A percentile compares a stretch with the other conserved stretches of the same genome.
These are phyloP conservation scores for Nixonia krombeini DNA, from an alignment of 1,140 invertebrate species.

Conservation along the genomic window DNA sequence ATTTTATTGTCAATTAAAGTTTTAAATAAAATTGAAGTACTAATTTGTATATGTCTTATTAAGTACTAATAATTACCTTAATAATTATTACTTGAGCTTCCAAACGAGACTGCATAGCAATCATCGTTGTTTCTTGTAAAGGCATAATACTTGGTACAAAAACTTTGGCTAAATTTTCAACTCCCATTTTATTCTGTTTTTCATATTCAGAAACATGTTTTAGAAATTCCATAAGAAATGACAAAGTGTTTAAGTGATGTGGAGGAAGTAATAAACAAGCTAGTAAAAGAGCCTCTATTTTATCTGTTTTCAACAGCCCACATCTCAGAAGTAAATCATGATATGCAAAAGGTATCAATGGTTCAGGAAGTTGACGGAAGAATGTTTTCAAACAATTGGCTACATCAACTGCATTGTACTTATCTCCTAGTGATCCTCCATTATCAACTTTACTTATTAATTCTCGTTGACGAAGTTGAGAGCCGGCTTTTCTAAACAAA, in stretches of 20 bases:
- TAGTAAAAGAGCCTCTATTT: slow-evolving; percentile 74
- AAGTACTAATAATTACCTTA: slow-evolving; percentile 66
- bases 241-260: slow-evolving; percentile 77
- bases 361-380: slow-evolving; percentile 85
- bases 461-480: slow-evolving; percentile 83
- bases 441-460: slow-evolving; percentile 80
- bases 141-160: slow-evolving; percentile 88
- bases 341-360: slow-evolving; percentile 79
- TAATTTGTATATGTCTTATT: no score
- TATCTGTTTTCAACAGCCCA: slow-evolving; percentile 66
- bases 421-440: slow-evolving; percentile 76
- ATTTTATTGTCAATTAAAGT: no score
- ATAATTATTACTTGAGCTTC: slow-evolving; percentile 77
- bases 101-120: slow-evolving; percentile 74
- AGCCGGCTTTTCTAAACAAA: slow-evolving; percentile 88
- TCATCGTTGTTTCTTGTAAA: slow-evolving; percentile 74
- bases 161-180: slow-evolving; percentile 84
- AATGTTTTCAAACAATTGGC: slow-evolving; percentile 88
- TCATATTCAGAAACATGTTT: slow-evolving; percentile 74
- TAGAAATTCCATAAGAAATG: slow-evolving; percentile 80
- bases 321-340: slow-evolving; percentile 85
- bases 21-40: no score
- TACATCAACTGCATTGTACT: slow-evolving; percentile 84
- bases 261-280: slow-evolving; percentile 77
- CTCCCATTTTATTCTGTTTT: slow-evolving; percentile 85